Evolutionary conservation across 1,140 invertebrate genomes (phyloP).

Genomic region (Heliconius nattereri): DNA sequence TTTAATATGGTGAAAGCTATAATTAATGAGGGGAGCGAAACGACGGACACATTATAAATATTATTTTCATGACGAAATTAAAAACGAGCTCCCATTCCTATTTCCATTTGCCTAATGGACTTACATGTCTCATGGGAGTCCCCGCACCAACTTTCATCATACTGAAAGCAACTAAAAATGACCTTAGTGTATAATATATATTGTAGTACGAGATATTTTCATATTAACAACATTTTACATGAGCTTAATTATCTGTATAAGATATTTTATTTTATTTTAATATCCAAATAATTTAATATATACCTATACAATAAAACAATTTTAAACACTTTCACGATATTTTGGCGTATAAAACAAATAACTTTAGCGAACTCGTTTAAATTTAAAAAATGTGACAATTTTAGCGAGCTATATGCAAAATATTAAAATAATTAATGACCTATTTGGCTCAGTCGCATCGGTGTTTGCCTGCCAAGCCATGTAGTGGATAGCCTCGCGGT

Average conservation of each 20-base stretch:
- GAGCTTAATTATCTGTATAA: neutral
- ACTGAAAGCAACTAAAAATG: constrained; percentile 63
- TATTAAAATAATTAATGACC: constrained; percentile 52
- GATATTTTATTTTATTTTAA: neutral
- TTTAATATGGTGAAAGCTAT: constrained; percentile 30
- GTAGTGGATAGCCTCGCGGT: constrained; percentile 23
- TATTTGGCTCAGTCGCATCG: constrained; percentile 45
- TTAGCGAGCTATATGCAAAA: constrained; percentile 40
- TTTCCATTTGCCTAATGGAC: constrained; percentile 77
- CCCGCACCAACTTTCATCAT: constrained; percentile 70
- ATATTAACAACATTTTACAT: neutral
- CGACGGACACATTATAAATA: constrained; percentile 42
- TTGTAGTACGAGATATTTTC: neutral
- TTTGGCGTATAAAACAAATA: constrained; percentile 13
- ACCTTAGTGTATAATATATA: constrained; percentile 2
- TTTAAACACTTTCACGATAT: neutral
- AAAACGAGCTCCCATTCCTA: constrained; percentile 74
- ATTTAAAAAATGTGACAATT: constrained; percentile 29
- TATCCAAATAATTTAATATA: neutral
- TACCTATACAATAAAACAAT: neutral
- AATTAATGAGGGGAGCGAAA: constrained; percentile 21
- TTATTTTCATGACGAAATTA: constrained; percentile 71
- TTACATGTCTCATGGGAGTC: constrained; percentile 74
- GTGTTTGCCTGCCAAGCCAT: constrained; percentile 44
- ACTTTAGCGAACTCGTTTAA: constrained; percentile 16